phyloP scores from a whole-genome alignment of 2,888 invertebrate genomes.

The Danaus chrysippus region DNA sequence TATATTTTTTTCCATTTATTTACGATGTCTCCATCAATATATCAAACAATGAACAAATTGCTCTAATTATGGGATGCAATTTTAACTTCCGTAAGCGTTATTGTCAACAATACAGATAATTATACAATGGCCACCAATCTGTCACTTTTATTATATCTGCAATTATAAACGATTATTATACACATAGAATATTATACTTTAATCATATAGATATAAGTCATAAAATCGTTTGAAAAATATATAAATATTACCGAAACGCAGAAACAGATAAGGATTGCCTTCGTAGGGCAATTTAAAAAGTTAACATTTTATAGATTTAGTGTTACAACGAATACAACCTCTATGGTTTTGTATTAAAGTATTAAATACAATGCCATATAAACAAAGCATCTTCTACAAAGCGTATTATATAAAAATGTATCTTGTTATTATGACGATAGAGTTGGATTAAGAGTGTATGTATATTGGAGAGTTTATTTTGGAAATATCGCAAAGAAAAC shows the following conservation, averaged over 20 bases:
- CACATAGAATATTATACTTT: slow-evolving; percentile 9
- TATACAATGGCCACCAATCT: slow-evolving; percentile 35
- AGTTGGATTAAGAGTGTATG: neutral
- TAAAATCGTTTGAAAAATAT: slow-evolving; percentile 7
- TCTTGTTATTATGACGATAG: neutral
- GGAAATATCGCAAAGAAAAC: slow-evolving; percentile 40
- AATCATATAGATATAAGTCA: neutral
- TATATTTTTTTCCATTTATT: neutral
- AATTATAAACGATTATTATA: slow-evolving; percentile 3
- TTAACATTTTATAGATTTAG: slow-evolving; percentile 13
- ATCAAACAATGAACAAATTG: slow-evolving; percentile 30
- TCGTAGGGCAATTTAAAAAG: slow-evolving; percentile 22
- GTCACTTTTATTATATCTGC: slow-evolving; percentile 36
- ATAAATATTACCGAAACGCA: slow-evolving; percentile 10
- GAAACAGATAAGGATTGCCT: slow-evolving; percentile 20
- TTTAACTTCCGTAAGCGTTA: slow-evolving; percentile 36
- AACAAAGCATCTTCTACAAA: neutral
- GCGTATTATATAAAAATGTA: slow-evolving; percentile 19
- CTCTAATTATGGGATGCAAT: slow-evolving; percentile 35
- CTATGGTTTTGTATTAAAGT: neutral
- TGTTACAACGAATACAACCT: slow-evolving; percentile 7
- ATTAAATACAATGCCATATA: slow-evolving; percentile 1
- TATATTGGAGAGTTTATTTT: neutral
- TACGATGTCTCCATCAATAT: neutral
- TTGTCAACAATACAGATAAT: slow-evolving; percentile 38